Evolutionary conservation across 2,113 vertebrate species (phyloP), one percentile per base, ranked within the genome.

Genomic region (Mirza zaza): DNA sequence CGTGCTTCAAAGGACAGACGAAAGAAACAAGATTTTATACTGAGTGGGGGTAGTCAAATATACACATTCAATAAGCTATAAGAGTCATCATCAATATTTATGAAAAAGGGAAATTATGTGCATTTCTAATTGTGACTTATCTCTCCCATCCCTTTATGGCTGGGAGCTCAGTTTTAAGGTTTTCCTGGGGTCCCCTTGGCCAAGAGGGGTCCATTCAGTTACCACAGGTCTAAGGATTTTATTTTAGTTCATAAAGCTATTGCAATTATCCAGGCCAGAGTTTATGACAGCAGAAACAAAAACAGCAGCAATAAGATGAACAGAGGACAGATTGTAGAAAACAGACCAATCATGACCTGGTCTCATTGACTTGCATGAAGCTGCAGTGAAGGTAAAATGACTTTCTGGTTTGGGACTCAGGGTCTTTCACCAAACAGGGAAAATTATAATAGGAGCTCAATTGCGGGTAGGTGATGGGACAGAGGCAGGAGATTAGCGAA

Each of bases 211-310:
- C 23, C 61, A 27, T 63, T 63, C 25, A 63, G 61, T 63, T 63
- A 63, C 25, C 61, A 63, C 27, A 63, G 25, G 61, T 27, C 25
- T 63, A 63, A 29, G 25, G 27, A 63, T 63, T 63, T 29, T 29
- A 63, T 63, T 63, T 63, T 63, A 63, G 61, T 63, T 63, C 10
- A 63, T 27, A 70, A 20, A 70, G 29, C 39, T 88, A 65, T 75
- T 89, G 18, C n/a, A 89, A 20, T 86, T 89, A 92, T 45, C 34
- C n/a, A 87, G 67, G 50, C 5, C 42, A 89, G 79, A 68, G 70
- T 68, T 52, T 89, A 80, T 39, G 61, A 85, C 10, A 97, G 57
- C 18, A 81, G 29, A 39, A 68, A 85, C 17, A 86, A 94, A 95
- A 89, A 79, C 32, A 57, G 76, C 27, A 92, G 15, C 32, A 83